A percentile compares a stretch with the other conserved stretches of the same genome.
Evolutionary conservation across 2,797 vertebrate species (phyloP).

Genomic region (Iguana delicatissima): DNA sequence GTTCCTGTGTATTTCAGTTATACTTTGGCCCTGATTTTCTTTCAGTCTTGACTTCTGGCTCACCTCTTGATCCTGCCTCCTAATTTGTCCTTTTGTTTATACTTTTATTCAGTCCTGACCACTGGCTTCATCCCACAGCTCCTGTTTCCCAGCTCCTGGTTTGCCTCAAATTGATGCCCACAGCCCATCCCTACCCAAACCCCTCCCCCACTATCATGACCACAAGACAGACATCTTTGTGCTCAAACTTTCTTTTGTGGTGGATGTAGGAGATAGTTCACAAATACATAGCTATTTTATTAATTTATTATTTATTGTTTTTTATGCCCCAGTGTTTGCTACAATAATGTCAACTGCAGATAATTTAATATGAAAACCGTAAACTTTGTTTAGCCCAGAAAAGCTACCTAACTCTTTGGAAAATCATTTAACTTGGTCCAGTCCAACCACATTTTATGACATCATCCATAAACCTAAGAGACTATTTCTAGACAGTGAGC

Average conservation of each 20-base stretch:
- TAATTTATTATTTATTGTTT: constrained; percentile 1
- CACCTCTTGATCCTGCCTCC: neutral
- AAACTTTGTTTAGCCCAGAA: constrained; percentile 20
- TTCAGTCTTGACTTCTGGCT: neutral
- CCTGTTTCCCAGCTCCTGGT: neutral
- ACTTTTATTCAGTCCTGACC: neutral
- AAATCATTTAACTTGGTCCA: constrained; percentile 35
- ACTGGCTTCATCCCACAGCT: neutral
- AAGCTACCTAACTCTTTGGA: constrained; percentile 32
- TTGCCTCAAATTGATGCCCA: neutral
- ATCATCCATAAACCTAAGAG: constrained; percentile 37
- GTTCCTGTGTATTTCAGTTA: neutral
- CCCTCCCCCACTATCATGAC: neutral
- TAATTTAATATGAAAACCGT: constrained; percentile 36
- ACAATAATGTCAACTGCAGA: constrained; percentile 14
- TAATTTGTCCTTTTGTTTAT: neutral
- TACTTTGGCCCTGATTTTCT: too few relatives aligned
- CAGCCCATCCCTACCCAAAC: neutral
- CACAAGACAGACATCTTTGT: neutral
- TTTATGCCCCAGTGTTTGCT: neutral
- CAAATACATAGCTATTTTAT: neutral
- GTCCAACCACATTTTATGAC: constrained; percentile 56
- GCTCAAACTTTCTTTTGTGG: neutral
- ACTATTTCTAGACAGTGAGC: constrained; percentile 41
- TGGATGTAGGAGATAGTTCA: neutral